A percentile compares a stretch with the other conserved stretches of the same genome.
phyloP scores from a whole-genome alignment of 2,797 vertebrate species.

The Eptatretus atami region DNA sequence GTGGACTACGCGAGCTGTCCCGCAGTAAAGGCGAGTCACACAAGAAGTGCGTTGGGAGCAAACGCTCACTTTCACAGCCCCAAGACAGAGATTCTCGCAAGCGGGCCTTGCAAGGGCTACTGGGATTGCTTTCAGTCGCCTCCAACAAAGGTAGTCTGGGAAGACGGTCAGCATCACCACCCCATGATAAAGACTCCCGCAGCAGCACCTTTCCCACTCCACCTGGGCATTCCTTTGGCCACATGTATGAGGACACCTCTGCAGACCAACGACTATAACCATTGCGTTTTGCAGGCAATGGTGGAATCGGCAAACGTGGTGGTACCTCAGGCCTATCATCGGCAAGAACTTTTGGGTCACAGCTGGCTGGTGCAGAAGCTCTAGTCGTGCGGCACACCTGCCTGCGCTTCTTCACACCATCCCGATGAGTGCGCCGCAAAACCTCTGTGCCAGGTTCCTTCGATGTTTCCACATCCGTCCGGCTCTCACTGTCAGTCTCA shows the following conservation, averaged over 20 bases:
- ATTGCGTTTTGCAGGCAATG: slow-evolving; percentile 25
- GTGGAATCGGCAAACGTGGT: slow-evolving; percentile 57
- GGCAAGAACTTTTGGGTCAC: slow-evolving; percentile 13
- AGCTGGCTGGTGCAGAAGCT: neutral
- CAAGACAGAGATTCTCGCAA: slow-evolving; percentile 3
- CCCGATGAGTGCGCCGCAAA: neutral
- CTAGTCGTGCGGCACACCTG: neutral
- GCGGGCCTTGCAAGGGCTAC: neutral
- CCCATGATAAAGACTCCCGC: slow-evolving; percentile 1
- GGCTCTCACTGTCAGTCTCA: neutral
- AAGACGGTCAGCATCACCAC: neutral
- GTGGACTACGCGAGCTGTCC: neutral
- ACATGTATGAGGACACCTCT: slow-evolving; percentile 46
- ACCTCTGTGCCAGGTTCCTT: neutral
- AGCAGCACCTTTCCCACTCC: neutral
- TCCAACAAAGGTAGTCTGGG: neutral
- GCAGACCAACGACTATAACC: slow-evolving; percentile 74
- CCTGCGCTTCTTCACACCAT: neutral
- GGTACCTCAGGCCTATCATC: slow-evolving; percentile 51
- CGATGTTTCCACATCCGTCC: neutral
- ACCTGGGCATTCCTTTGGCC: slow-evolving; percentile 10
- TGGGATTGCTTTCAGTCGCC: neutral
- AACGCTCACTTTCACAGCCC: neutral
- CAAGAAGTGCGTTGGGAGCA: neutral
- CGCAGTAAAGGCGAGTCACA: neutral